Conservation (phyloP, 2,113 vertebrate genomes). For the Pachypanchax playfairii region DNA sequence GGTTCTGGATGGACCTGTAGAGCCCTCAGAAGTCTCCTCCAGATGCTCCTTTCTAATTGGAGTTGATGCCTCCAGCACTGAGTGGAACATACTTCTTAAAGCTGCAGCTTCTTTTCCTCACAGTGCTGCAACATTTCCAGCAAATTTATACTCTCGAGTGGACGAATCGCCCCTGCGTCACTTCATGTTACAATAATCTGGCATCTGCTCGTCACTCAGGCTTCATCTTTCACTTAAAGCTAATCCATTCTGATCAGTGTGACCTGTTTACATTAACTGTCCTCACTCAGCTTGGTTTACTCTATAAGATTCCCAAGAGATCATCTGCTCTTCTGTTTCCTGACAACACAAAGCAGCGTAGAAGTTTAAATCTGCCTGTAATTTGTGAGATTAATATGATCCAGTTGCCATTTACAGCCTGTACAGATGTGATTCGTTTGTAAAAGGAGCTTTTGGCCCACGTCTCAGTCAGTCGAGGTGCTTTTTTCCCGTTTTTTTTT, state of each 20-base stretch:
- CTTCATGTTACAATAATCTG: constrained; percentile 20
- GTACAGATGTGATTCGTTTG: constrained; percentile 8
- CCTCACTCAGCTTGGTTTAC: constrained; percentile 8
- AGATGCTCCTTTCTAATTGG: constrained; percentile 50
- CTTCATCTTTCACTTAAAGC: constrained; percentile 50
- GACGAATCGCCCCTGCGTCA: constrained; percentile 21
- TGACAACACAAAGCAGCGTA: neutral
- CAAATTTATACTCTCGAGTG: constrained; percentile 18
- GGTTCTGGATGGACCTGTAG: constrained; percentile 24
- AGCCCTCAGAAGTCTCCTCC: constrained; percentile 36
- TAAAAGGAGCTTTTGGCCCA: constrained; percentile 12
- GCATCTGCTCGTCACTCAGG: constrained; percentile 15
- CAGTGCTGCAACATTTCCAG: constrained; percentile 10
- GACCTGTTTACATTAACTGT: constrained; percentile 21
- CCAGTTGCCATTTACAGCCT: constrained; percentile 1
- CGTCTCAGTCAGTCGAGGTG: constrained; percentile 14
- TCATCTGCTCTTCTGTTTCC: neutral
- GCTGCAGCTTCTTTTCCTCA: constrained; percentile 39
- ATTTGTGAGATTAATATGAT: constrained; percentile 13
- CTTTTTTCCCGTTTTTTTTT: neutral
- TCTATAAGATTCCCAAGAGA: constrained; percentile 13
- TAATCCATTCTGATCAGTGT: constrained; percentile 29
- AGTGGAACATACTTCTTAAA: constrained; percentile 32
- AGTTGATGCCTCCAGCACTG: constrained; percentile 52
- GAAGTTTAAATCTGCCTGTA: constrained; percentile 1